Evolutionary conservation across 2,888 invertebrate genomes (phyloP).

Genomic region (Melipona bicolor): DNA sequence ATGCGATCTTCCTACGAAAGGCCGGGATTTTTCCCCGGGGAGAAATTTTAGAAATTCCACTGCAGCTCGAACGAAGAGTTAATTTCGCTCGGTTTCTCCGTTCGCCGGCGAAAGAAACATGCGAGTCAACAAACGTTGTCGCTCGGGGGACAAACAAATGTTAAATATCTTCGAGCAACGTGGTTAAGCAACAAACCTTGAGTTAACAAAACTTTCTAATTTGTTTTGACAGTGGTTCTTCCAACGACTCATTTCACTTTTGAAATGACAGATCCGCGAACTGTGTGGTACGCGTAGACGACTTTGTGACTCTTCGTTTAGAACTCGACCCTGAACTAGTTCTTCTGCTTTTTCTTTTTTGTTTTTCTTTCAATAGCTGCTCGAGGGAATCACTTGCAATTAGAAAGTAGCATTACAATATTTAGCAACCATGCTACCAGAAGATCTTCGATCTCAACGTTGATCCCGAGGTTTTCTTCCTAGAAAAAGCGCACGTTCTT

Average conservation of each 20-base stretch:
- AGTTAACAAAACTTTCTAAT: not conserved
- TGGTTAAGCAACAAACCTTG: too few species aligned
- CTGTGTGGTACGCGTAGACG: not conserved
- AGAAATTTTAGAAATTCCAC: constrained; percentile 36
- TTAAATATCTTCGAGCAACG: not conserved
- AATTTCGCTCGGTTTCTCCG: constrained; percentile 30
- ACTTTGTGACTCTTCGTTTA: not conserved
- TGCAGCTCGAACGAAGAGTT: not conserved
- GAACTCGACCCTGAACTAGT: not conserved
- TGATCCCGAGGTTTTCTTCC: not conserved
- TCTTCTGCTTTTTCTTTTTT: too few species aligned
- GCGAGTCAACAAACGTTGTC: not conserved
- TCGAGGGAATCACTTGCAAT: not conserved
- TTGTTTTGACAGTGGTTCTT: not conserved
- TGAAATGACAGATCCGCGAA: not conserved
- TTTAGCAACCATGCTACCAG: not conserved
- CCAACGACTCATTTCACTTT: not conserved
- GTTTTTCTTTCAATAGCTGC: not conserved
- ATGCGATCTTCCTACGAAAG: not conserved
- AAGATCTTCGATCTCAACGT: constrained; percentile 4
- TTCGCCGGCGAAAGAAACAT: constrained; percentile 2
- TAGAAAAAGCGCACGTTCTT: not conserved
- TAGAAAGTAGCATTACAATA: not conserved
- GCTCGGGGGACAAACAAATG: not conserved
- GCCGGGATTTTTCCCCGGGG: constrained; percentile 5